Conservation (phyloP, 2,797 vertebrate species). For the Pyrocephalus nanus region DNA sequence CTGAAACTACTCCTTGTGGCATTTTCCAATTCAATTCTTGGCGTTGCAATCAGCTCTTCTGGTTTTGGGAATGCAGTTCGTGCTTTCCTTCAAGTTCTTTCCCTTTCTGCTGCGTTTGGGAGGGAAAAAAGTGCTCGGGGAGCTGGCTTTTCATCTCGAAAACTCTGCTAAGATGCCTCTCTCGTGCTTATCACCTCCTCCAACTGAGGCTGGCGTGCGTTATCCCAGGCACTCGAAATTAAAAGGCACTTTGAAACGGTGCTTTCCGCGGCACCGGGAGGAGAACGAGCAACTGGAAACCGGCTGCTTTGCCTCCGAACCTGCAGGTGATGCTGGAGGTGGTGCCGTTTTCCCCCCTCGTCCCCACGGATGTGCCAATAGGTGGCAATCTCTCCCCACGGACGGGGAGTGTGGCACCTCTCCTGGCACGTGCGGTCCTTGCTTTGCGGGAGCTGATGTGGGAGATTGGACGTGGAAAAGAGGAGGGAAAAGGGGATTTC, state of each 20-base stretch:
- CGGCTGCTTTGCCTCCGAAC: not conserved
- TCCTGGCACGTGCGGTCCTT: fast-evolving
- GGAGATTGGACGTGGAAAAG: not conserved
- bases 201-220: not conserved
- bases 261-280: not conserved
- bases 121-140: not conserved
- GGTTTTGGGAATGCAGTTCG: not conserved
- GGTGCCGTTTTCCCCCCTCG: not conserved
- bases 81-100: not conserved
- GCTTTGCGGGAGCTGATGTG: fast-evolving
- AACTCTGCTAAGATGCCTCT: constrained; percentile 12
- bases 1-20: not conserved
- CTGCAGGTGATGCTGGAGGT: not conserved
- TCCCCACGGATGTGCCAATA: not conserved
- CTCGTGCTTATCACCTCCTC: constrained; percentile 34
- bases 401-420: not conserved
- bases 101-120: not conserved
- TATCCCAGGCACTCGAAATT: constrained; percentile 34
- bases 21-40: fast-evolving
- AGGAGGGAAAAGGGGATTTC: fast-evolving
- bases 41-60: not conserved
- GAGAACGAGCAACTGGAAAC: not conserved
- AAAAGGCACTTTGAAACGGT: constrained; percentile 31
- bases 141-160: constrained; percentile 31
- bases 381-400: constrained; percentile 27